Base-by-base conservation (phyloP, 2,888 invertebrate species). In the Stictocephala bisonia region DNA sequence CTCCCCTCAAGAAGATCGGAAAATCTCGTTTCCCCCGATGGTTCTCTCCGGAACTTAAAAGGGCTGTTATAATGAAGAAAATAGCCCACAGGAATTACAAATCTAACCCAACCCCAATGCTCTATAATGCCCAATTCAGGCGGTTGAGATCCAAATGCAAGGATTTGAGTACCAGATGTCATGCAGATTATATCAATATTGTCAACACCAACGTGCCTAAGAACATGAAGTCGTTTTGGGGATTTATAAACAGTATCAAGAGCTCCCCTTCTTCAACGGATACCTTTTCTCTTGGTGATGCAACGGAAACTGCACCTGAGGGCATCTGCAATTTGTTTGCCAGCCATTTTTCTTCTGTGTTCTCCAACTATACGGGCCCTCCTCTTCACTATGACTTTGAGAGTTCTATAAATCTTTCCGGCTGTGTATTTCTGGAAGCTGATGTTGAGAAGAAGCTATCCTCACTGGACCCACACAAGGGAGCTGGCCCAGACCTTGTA, bases 161-260 rank as follows among this genome's bases (percentile, higher is more conserved):
- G 26, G 51, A 24, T 51, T 24, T 51, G 24, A 51, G 51, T 11
- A 13, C 24, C 51, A 51, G 51, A 51, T 51, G 51, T 26, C 11
- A 26, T 51, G 26, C 24, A 2, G 51, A 51, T 1, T 51, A 3
- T 24, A 51, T 51, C 4, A 13, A 9, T 4, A 22, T 2, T 29
- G 58, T 58, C 20, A 58, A 58, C 18, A 18, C 29, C 2, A 18
- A 31, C 31, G 29, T 58, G 15, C 9, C 29, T 4, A n/a, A 18
- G 18, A 58, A 58, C 31, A n/a, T 58, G 7, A 58, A 58, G 15
- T 27, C 58, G 3, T 58, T 58, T 15, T 58, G 58, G 58, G 58
- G 58, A 3, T 58, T 58, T 11, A 20, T 58, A 4, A 58, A 58
- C 20, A 18, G 58, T 22, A 53, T 50, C 2, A 50, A 41, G 41